phyloP scores from a whole-genome alignment of 1,140 invertebrate genomes.

The Apis dorsata region DNA sequence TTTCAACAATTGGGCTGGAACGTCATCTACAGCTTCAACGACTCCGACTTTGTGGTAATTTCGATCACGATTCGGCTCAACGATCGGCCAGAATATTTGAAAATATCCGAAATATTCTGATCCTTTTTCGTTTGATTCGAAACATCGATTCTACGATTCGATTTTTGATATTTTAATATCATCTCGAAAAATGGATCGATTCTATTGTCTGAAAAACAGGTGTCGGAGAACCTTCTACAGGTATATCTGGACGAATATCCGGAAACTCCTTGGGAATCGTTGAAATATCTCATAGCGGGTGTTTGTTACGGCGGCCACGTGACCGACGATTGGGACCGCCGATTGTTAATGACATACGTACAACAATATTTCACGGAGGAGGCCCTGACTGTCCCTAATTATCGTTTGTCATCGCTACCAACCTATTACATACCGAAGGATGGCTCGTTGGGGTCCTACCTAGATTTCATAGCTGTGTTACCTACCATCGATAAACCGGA shows the following conservation, averaged over 20 bases:
- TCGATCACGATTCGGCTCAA: not conserved
- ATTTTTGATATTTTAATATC: no score
- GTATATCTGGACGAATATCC: conserved; percentile 92
- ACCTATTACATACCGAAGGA: conserved; percentile 91
- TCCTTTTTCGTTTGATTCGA: no score
- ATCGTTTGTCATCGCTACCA: conserved; percentile 85
- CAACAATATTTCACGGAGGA: conserved; percentile 89
- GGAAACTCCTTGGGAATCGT: conserved; percentile 93
- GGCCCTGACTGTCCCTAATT: conserved; percentile 83
- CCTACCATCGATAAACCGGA: conserved; percentile 90
- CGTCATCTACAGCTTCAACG: conserved; percentile 92
- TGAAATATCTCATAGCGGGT: conserved; percentile 94
- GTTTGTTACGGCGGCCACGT: conserved; percentile 97
- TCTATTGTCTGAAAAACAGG: conserved; percentile 75
- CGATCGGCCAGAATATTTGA: no score
- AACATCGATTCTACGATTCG: not conserved
- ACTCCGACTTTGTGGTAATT: conserved; percentile 92
- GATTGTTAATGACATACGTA: conserved; percentile 89
- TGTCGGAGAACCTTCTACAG: conserved; percentile 89
- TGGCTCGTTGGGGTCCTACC: conserved; percentile 89
- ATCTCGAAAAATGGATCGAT: not conserved
- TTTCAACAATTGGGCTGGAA: conserved; percentile 96
- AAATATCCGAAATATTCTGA: not conserved
- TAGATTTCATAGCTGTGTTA: conserved; percentile 88
- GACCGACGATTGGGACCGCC: conserved; percentile 95